Evolutionary conservation across 2,888 invertebrate species (phyloP), one percentile per base, ranked within the genome.

Genomic region (Aromia moschata): DNA sequence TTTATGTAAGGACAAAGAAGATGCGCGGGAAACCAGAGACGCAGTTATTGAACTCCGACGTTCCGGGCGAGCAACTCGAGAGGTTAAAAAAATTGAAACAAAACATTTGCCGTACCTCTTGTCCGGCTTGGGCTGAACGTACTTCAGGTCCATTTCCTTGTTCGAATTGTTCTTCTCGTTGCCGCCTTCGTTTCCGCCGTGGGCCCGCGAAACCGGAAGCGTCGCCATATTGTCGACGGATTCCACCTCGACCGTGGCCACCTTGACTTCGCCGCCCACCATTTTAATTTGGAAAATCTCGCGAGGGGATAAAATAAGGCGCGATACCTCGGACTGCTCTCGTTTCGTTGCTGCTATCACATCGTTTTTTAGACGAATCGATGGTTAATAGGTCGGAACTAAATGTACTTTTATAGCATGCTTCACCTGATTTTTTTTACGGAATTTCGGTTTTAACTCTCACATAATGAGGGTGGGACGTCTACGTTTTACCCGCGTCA

Each of bases 161-260:
- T 90, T 92, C 70, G 91, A 89, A 59, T 88, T 91, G 80, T 91
- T 90, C 82, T 91, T 92, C 81, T 92, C 92, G 33, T 45, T 56
- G 56, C 90, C 90, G 75, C 86, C 85, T 77, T 89, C 90, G 73
- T 87, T 88, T 69, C 89, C 87, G 65, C 83, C 73, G 85, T 87
- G 77, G 40, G 89, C 88, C 77, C 91, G 87, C 64, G 91, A 91
- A 60, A 93, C 93, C 71, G 93, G 93, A 81, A 93, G 85, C 38
- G 93, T 93, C 80, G 93, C 93, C 89, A 93, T 93, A 79, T 93
- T 93, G 86, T 93, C 92, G 72, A 91, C 89, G 69, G 91, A 86
- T 83, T 93, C 93, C 76, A 92, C 86, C 82, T 93, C 93, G 74
- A 94, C 94, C 60, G 93, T 93, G 72, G 93, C 90, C 81, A 93